These are phyloP conservation scores for Pseudococcus jackbeardsleyi DNA, from an alignment of 2,888 invertebrate species.

Conservation along the genomic window DNA sequence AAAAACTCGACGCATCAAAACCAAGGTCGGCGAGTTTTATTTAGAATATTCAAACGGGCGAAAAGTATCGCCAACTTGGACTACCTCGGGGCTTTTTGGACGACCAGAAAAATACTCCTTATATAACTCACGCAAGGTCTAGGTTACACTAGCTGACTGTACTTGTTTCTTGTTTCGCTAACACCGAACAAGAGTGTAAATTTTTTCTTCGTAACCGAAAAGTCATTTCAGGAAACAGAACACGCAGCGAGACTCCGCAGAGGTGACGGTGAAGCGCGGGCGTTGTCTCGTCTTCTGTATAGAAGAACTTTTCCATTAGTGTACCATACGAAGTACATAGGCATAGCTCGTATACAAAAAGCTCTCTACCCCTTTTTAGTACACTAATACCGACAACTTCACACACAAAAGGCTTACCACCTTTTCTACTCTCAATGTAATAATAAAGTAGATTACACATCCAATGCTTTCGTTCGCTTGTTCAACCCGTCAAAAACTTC, in stretches of 20 bases:
- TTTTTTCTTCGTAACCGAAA: neutral
- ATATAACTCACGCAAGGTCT: conserved; percentile 32
- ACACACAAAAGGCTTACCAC: conserved; percentile 39
- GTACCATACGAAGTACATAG: neutral
- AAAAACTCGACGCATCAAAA: conserved; percentile 11
- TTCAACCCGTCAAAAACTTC: conserved; percentile 17
- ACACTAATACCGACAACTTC: conserved; percentile 20
- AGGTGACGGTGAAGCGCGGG: neutral
- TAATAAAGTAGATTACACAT: conserved; percentile 41
- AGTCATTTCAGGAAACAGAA: conserved; percentile 3
- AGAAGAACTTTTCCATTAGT: conserved; percentile 32
- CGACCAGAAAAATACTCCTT: conserved; percentile 34
- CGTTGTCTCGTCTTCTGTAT: neutral
- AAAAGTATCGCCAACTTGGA: conserved; percentile 53
- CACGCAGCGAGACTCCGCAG: neutral
- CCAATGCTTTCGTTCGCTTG: neutral
- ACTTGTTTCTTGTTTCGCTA: neutral
- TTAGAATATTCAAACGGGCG: conserved; percentile 39
- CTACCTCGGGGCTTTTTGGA: conserved; percentile 15
- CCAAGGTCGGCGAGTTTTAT: conserved; percentile 1
- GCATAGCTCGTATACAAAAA: neutral
- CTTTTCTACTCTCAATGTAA: conserved; percentile 17
- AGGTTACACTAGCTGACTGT: neutral
- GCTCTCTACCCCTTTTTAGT: conserved; percentile 9
- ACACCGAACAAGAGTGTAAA: neutral